These are phyloP conservation scores for Ganaspis sp. DNA, from an alignment of 1,140 invertebrate genomes.

Conservation along the genomic window DNA sequence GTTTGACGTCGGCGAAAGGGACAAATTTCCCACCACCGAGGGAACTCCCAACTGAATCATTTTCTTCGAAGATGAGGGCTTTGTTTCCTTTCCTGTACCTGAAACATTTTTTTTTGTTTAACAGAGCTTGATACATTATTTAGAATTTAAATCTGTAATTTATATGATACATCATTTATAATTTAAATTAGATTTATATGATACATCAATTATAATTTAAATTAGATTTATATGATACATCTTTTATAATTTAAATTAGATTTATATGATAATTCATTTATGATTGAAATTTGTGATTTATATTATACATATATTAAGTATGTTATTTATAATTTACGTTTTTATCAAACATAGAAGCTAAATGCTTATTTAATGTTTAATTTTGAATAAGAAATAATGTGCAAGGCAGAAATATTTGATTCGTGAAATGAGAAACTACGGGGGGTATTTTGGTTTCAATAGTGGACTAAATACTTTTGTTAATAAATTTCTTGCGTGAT, in stretches of 20 bases:
- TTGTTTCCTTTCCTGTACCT: constrained; percentile 68
- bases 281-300: no score
- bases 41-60: constrained; percentile 74
- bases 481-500: constrained; percentile 74
- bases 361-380: constrained; percentile 12
- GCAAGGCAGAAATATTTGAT: no score
- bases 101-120: no score
- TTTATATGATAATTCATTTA: no score
- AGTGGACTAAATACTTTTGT: constrained; percentile 71
- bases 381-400: constrained; percentile 35
- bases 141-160: no score
- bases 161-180: no score
- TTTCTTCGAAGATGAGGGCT: constrained; percentile 66
- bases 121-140: no score
- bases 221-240: no score
- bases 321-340: background rate
- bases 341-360: background rate
- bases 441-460: background rate
- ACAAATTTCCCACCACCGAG: constrained; percentile 70
- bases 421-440: no score
- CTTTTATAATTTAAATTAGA: no score
- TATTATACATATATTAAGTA: constrained; percentile 31
- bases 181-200: no score
- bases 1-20: constrained; percentile 75
- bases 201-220: no score